Percentiles rank a stretch among this genome's conserved stretches.
These are phyloP conservation scores for Eumerus sabulonum DNA, from an alignment of 2,888 invertebrate genomes.

Conservation along the genomic window DNA sequence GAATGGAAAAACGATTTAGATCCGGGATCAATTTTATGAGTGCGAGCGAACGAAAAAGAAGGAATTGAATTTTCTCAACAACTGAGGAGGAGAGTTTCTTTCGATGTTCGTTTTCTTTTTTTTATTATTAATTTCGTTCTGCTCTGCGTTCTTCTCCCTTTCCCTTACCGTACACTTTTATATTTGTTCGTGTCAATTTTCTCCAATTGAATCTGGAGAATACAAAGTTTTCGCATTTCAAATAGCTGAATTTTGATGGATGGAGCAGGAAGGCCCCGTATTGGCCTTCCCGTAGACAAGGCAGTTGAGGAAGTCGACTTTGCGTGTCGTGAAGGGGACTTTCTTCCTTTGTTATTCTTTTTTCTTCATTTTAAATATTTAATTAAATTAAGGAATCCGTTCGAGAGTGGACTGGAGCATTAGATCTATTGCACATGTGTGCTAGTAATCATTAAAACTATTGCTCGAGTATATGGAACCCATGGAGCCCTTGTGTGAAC, in stretches of 20 bases:
- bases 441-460: constrained; percentile 34
- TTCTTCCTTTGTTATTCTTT: constrained; percentile 19
- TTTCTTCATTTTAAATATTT: no score
- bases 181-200: constrained; percentile 54
- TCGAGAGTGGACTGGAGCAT: constrained; percentile 32
- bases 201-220: constrained; percentile 42
- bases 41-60: constrained; percentile 61
- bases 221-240: constrained; percentile 49
- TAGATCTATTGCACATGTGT: constrained; percentile 33
- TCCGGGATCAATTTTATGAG: constrained; percentile 67
- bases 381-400: constrained; percentile 1
- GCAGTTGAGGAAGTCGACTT: constrained; percentile 9
- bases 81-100: constrained; percentile 11
- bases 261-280: constrained; percentile 5
- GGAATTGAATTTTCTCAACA: constrained; percentile 57
- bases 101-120: constrained; percentile 19
- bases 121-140: constrained; percentile 25
- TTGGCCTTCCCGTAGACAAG: no score
- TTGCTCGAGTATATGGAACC: constrained; percentile 10
- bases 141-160: constrained; percentile 7
- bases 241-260: constrained; percentile 19
- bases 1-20: constrained; percentile 69
- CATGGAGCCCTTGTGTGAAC: no score
- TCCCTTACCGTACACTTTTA: constrained; percentile 2
- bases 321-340: constrained; percentile 46